Conservation (phyloP, 2,797 vertebrate genomes). For the Cygnus olor region DNA sequence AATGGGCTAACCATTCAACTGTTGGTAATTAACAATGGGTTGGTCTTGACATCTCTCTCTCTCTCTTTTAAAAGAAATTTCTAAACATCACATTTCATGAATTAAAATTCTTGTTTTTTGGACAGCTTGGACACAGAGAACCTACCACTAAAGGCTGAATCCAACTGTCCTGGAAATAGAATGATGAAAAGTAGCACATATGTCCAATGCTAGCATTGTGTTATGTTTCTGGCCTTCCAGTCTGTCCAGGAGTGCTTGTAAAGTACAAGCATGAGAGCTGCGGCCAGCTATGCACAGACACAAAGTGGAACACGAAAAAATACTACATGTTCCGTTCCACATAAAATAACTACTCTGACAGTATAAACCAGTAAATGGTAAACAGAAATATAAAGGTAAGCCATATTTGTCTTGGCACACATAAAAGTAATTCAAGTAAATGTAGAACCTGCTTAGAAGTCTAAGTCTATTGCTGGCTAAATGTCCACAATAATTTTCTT, state of each 20-base stretch:
- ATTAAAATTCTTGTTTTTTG: background rate
- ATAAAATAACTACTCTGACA: constrained; percentile 10
- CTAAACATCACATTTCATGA: background rate
- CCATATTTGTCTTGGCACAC: constrained; percentile 7
- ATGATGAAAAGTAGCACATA: accelerated
- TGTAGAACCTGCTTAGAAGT: constrained; percentile 12
- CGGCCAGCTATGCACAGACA: background rate
- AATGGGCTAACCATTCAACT: background rate
- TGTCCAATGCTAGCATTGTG: background rate
- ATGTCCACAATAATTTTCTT: constrained; percentile 47
- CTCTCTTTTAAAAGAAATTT: background rate
- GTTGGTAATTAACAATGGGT: background rate
- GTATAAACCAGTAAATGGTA: constrained; percentile 7
- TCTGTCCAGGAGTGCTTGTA: background rate
- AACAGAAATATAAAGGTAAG: constrained; percentile 38
- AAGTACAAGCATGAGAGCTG: background rate
- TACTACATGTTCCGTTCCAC: background rate
- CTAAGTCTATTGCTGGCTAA: constrained; percentile 36
- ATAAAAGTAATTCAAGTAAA: constrained; percentile 51
- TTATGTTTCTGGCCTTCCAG: background rate
- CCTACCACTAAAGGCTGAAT: background rate
- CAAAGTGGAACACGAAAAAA: background rate
- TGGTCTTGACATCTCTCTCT: background rate
- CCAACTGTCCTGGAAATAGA: background rate
- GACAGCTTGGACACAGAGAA: background rate